Conservation (phyloP, 2,888 invertebrate species). For the Cyclophora albipunctata region DNA sequence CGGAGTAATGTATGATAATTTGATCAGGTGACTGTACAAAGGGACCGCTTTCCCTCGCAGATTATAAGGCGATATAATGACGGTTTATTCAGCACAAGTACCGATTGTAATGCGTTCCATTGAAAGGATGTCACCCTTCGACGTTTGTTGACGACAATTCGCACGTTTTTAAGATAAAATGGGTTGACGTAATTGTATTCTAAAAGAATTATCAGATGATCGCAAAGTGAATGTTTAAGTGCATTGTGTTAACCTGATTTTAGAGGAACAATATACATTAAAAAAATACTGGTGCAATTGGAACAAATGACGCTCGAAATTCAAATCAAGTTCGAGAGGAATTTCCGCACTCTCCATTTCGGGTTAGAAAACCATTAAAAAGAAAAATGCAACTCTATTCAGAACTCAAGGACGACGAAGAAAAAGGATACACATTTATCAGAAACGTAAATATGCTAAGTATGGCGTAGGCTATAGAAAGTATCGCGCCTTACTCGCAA, state of each 20-base stretch:
- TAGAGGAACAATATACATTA: too few relatives aligned
- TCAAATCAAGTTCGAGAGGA: background rate
- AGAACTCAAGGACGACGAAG: constrained; percentile 46
- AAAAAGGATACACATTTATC: constrained; percentile 64
- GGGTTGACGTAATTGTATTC: constrained; percentile 22
- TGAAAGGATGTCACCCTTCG: constrained; percentile 55
- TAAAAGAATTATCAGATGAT: constrained; percentile 4
- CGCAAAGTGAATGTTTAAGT: too few relatives aligned
- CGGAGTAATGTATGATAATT: constrained; percentile 56
- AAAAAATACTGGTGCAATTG: background rate
- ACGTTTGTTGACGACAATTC: constrained; percentile 45
- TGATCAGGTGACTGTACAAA: constrained; percentile 47
- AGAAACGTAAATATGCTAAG: constrained; percentile 64
- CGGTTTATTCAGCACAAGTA: constrained; percentile 56
- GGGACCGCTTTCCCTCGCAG: constrained; percentile 32
- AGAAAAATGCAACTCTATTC: constrained; percentile 62
- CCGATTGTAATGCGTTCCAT: constrained; percentile 54
- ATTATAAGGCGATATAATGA: constrained; percentile 61
- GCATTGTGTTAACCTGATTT: background rate
- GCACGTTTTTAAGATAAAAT: constrained; percentile 35
- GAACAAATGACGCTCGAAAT: constrained; percentile 1
- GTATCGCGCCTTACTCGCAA: constrained; percentile 48
- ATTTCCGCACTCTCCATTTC: constrained; percentile 4
- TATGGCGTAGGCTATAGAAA: constrained; percentile 43
- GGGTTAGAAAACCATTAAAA: constrained; percentile 19